Evolutionary conservation across 92 coral and sea anemone species (phyloP), one percentile per base, ranked within the genome.

Genomic region (Hydrozoanthus gracilis): DNA sequence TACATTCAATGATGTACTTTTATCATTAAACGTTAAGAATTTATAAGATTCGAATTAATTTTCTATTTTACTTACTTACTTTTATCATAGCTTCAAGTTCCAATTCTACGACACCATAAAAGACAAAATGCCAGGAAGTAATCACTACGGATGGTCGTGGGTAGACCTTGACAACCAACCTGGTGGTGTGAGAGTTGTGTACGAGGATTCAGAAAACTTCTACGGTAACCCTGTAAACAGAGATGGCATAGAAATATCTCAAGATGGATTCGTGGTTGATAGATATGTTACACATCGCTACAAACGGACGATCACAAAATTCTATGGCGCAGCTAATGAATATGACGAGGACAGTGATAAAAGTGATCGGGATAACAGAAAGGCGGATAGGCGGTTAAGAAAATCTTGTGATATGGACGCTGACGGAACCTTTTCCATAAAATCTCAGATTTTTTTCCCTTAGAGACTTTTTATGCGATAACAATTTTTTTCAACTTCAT

Each of bases 101-200:
- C 77, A 73, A 35, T 89, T 79, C 70, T 93, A 72, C 60, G 71
- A 74, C 50, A 64, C 71, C 4, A 88, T 93, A 15, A 52, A 76
- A n/a, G 72, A 50, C 9, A 84, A 13, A 17, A 62, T 93, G 15
- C 96, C 96, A 27, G 96, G 96, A 0, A 62, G 88, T 9, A 76
- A 52, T 15, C 88, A 79, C 52, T 79, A 83, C 54, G 91, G 95
- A 5, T 49, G 64, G 49, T 71, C 87, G 6, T 89, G 71, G 47
- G 76, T 89, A 44, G 93, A 89, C 69, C 90, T 91, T 8, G 82
- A 90, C 46, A 79, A 87, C 71, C 96, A 91, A 58, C 96, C 96
- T 39, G 66, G 69, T 66, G 89, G 95, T 89, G 67, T 93, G 8
- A 74, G 61, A 83, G 90, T 92, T 13, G 76, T 75, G 27, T 93